phyloP scores from a whole-genome alignment of 2,888 invertebrate genomes.

The Nemotelus pantherinus region DNA sequence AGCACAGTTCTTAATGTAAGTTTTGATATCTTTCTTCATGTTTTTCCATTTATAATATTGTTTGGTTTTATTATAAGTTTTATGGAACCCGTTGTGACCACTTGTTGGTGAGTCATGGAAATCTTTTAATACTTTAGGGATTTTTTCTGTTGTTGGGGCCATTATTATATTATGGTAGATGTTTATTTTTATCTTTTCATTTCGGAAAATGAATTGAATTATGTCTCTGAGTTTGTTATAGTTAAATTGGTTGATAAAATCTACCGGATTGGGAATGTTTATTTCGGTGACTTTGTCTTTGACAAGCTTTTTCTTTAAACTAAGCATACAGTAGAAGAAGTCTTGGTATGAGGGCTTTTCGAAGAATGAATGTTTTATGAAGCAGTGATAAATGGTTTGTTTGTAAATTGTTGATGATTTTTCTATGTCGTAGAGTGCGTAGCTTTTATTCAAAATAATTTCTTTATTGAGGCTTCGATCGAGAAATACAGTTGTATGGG shows the following conservation, averaged over 20 bases:
- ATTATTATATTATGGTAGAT: background rate
- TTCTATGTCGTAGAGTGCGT: slow-evolving; percentile 1
- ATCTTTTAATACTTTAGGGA: background rate
- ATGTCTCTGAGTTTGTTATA: slow-evolving; percentile 19
- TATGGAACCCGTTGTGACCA: slow-evolving; percentile 44
- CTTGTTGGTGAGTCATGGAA: slow-evolving; percentile 11
- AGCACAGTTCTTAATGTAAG: slow-evolving; percentile 40
- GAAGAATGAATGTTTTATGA: slow-evolving; percentile 20
- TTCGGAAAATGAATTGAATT: slow-evolving; percentile 20
- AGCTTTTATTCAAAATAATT: slow-evolving; percentile 13
- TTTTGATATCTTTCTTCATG: slow-evolving; percentile 56
- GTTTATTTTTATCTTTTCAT: slow-evolving; percentile 12
- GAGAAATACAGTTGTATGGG: background rate
- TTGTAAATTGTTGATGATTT: background rate
- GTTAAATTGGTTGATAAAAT: slow-evolving; percentile 12
- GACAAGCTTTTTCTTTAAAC: background rate
- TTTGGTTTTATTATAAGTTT: slow-evolving; percentile 52
- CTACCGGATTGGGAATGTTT: slow-evolving; percentile 15
- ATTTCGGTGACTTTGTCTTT: slow-evolving; percentile 14
- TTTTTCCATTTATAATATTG: slow-evolving; percentile 55
- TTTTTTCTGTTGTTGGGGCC: background rate
- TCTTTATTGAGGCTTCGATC: slow-evolving; percentile 15
- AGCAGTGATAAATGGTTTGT: slow-evolving; percentile 15
- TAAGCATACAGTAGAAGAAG: slow-evolving; percentile 18
- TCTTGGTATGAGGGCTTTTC: slow-evolving; percentile 23